Evolutionary conservation across 2,888 invertebrate genomes (phyloP), one percentile per base, ranked within the genome.

Genomic region (Drosophila neutralis): DNA sequence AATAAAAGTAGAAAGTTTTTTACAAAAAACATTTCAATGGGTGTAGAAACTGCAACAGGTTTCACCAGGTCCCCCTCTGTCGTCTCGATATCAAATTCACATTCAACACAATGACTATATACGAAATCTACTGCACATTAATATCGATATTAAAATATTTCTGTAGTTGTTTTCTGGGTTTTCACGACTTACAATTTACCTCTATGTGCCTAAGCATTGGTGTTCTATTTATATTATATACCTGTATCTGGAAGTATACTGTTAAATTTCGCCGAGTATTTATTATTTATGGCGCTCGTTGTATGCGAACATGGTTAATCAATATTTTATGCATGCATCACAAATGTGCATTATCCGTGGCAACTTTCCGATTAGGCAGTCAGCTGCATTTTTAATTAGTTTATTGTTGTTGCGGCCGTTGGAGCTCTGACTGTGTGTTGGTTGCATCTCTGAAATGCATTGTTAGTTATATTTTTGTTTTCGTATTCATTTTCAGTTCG

Each of bases 401-500:
- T 74, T 69, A 77, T 81, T 82, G 76, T 73, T 73, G 76, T 33
- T 42, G 65, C n/a, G 66, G 62, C 36, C 52, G 68, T 62, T 63
- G 40, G 42, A 69, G 68, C 52, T 64, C 45, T 36, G 31, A 59
- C 63, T 64, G 61, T 63, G 18, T 54, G 21, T 54, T 56, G 27
- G 63, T 64, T 71, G 73, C 81, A 62, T 63, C 69, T 68, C 54
- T 58, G 56, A 66, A 59, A 61, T 60, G 75, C 68, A 73, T 54
- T 68, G 58, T 63, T 73, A 56, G 78, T 60, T 60, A 61, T 59
- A 63, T 54, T 83, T 77, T 77, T 66, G 76, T 79, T 87, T 74
- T 82, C 78, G 65, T 86, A 85, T 86, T 86, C 80, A 80, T 85
- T 85, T 85, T 83, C 80, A 82, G 86, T 83, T 73, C 62, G 83